These are phyloP conservation scores for Azorinus chamasolen DNA, from an alignment of 2,888 invertebrate species.

Conservation along the genomic window DNA sequence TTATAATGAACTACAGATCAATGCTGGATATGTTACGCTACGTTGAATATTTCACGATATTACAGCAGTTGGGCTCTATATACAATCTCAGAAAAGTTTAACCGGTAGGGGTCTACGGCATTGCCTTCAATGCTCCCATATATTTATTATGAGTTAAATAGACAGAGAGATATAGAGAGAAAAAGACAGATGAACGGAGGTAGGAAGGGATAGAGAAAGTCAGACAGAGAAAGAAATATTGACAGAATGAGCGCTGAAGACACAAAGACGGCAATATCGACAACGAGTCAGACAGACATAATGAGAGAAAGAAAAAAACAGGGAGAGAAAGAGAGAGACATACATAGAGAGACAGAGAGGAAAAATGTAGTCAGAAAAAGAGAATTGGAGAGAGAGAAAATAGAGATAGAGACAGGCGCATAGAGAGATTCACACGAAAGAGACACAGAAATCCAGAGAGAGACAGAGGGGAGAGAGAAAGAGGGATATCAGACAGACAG, in stretches of 20 bases:
- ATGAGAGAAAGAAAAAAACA: conserved; percentile 12
- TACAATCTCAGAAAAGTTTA: too few relatives aligned
- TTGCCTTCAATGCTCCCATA: too few relatives aligned
- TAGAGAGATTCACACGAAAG: conserved; percentile 18
- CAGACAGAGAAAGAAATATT: conserved; percentile 12
- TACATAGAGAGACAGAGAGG: too few relatives aligned
- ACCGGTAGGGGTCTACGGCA: too few relatives aligned
- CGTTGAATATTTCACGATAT: too few relatives aligned
- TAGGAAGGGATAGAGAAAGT: conserved; percentile 21
- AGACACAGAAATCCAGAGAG: conserved; percentile 10
- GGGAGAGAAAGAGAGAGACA: too few relatives aligned
- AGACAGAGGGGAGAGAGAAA: conserved; percentile 22
- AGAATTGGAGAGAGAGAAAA: conserved; percentile 1
- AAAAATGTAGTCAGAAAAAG: not conserved
- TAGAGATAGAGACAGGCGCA: conserved; percentile 13
- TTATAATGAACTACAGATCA: too few relatives aligned
- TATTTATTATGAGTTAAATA: too few relatives aligned
- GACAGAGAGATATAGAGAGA: conserved; percentile 26
- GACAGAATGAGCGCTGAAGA: conserved; percentile 10
- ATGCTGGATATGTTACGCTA: too few relatives aligned
- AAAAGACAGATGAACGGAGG: conserved; percentile 9
- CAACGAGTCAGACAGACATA: conserved; percentile 2
- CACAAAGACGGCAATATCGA: not conserved
- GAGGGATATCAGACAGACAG: conserved; percentile 19
- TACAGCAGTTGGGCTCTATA: too few relatives aligned